Evolutionary conservation across 1,140 invertebrate genomes (phyloP).

Genomic region (Drosophila ercepeae): DNA sequence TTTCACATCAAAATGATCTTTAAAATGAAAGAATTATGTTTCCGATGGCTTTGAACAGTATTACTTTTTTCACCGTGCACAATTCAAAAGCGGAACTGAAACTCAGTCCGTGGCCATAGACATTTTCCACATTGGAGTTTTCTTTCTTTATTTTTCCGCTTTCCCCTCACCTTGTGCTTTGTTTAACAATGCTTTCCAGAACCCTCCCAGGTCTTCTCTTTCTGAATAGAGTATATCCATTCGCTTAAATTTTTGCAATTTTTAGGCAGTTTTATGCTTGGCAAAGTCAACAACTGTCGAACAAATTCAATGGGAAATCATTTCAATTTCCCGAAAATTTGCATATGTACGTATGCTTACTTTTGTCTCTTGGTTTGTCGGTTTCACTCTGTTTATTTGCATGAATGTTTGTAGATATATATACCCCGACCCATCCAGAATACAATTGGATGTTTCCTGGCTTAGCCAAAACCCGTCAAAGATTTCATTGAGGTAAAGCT

Average conservation of each 20-base stretch:
- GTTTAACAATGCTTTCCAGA: constrained; percentile 47
- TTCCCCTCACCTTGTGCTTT: constrained; percentile 28
- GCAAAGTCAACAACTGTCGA: constrained; percentile 62
- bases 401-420: constrained; percentile 3
- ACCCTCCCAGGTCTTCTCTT: constrained; percentile 19
- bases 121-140: constrained; percentile 15
- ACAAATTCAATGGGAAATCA: constrained; percentile 67
- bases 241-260: constrained; percentile 78
- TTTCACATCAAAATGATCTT: not conserved
- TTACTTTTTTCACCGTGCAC: not conserved
- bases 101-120: constrained; percentile 12
- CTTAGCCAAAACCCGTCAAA: constrained; percentile 40
- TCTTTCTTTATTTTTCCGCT: constrained; percentile 37
- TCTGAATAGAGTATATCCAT: constrained; percentile 39
- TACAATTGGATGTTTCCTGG: constrained; percentile 12
- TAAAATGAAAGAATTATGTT: not conserved
- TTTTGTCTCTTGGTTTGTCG: constrained; percentile 6
- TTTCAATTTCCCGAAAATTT: constrained; percentile 70
- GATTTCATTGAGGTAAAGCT: constrained; percentile 56
- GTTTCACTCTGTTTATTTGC: not conserved
- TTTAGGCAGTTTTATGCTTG: constrained; percentile 75
- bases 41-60: not conserved
- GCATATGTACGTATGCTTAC: constrained; percentile 33
- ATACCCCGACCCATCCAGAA: not conserved
- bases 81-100: constrained; percentile 9